These are phyloP conservation scores for Myotis yumanensis DNA, from an alignment of 2,113 vertebrate genomes.

Conservation along the genomic window DNA sequence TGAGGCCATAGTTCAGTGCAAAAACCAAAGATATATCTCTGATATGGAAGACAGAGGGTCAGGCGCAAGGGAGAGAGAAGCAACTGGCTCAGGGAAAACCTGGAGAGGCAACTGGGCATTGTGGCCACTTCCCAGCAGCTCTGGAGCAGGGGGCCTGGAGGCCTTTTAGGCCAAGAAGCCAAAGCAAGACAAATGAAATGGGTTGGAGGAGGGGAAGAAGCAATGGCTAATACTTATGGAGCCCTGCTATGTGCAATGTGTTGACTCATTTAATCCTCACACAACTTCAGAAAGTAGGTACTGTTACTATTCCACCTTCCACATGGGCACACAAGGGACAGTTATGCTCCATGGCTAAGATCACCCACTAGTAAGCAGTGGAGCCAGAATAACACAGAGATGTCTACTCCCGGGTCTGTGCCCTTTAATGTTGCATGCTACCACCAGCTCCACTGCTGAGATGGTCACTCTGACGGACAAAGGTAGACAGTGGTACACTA, in stretches of 20 bases:
- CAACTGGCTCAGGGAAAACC: not conserved
- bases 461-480: fast-evolving
- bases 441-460: not conserved
- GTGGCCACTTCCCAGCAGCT: not conserved
- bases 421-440: fast-evolving
- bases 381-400: not conserved
- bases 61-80: not conserved
- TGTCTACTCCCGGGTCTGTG: not conserved
- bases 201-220: not conserved
- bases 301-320: not conserved
- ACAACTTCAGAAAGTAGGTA: fast-evolving
- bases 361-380: not conserved
- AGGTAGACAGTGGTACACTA: no score
- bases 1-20: not conserved
- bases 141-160: not conserved
- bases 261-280: not conserved
- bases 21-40: not conserved
- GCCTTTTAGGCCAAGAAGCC: not conserved
- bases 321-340: not conserved
- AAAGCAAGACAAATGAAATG: not conserved
- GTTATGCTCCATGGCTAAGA: not conserved
- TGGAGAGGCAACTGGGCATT: not conserved
- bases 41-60: not conserved
- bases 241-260: fast-evolving
- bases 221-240: not conserved